A percentile compares a stretch with the other conserved stretches of the same genome.
Conservation (phyloP, 2,888 invertebrate genomes). For the Agrotis ipsilon region DNA sequence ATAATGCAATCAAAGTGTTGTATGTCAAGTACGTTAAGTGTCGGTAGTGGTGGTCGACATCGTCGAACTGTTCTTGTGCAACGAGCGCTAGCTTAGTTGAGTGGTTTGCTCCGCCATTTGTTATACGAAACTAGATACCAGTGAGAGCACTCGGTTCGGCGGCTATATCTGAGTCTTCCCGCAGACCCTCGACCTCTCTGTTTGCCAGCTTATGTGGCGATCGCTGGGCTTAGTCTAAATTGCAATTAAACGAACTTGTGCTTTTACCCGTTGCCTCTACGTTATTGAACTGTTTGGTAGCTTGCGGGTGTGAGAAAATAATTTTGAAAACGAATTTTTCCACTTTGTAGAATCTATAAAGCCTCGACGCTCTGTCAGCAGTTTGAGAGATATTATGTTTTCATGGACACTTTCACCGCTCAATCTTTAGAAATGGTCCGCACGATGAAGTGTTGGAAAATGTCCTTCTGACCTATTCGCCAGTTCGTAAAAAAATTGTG, state of each 20-base stretch:
- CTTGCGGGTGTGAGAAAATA: slow-evolving; percentile 34
- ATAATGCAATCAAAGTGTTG: slow-evolving; percentile 42
- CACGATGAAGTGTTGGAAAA: slow-evolving; percentile 63
- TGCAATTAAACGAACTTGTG: slow-evolving; percentile 83
- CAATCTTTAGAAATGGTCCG: slow-evolving; percentile 65
- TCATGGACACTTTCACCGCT: slow-evolving; percentile 70
- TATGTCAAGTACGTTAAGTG: slow-evolving; percentile 55
- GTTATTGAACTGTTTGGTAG: slow-evolving; percentile 63
- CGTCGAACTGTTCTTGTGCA: slow-evolving; percentile 61
- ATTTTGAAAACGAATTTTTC: slow-evolving; percentile 43
- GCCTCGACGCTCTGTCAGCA: slow-evolving; percentile 69
- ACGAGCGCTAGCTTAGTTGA: slow-evolving; percentile 63
- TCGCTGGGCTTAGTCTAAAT: slow-evolving; percentile 84
- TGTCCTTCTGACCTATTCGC: slow-evolving; percentile 46
- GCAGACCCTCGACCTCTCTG: slow-evolving; percentile 78
- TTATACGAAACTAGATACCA: slow-evolving; percentile 78
- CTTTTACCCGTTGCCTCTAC: slow-evolving; percentile 62
- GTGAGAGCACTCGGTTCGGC: slow-evolving; percentile 73
- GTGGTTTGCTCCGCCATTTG: slow-evolving; percentile 71
- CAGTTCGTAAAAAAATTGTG: slow-evolving; percentile 44
- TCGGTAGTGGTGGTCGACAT: slow-evolving; percentile 49
- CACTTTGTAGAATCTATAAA: slow-evolving; percentile 67
- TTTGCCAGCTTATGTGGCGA: slow-evolving; percentile 82
- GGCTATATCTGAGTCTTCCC: slow-evolving; percentile 76
- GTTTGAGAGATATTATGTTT: slow-evolving; percentile 74